Percentiles rank a stretch among this genome's conserved stretches.
Conservation (phyloP, 2,888 invertebrate species). For the Tipula confusa region DNA sequence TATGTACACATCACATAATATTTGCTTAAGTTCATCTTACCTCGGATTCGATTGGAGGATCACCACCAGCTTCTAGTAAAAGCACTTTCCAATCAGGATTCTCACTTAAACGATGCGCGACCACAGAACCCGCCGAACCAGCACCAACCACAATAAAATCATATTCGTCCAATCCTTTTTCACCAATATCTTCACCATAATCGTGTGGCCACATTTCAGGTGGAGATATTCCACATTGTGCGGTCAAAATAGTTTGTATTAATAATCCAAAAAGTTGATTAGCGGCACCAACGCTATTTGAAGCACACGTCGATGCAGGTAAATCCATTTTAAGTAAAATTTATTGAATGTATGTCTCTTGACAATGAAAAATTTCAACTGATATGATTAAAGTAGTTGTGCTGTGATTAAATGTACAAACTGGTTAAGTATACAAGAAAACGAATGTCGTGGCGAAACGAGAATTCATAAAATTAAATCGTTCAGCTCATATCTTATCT, state of each 20-base stretch:
- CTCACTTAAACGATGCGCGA: constrained; percentile 52
- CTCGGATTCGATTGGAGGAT: constrained; percentile 50
- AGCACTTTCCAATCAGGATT: constrained; percentile 49
- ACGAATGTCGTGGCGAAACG: background rate
- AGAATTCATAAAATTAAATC: background rate
- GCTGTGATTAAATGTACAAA: background rate
- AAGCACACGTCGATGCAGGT: constrained; percentile 37
- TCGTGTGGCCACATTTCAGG: constrained; percentile 56
- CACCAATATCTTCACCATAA: constrained; percentile 38
- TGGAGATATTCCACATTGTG: constrained; percentile 56
- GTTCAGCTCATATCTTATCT: background rate
- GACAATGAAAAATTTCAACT: background rate
- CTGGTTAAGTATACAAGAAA: background rate
- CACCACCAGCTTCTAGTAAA: constrained; percentile 53
- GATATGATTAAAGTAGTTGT: background rate
- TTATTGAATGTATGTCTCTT: background rate
- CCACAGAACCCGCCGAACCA: constrained; percentile 52
- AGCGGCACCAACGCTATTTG: constrained; percentile 40
- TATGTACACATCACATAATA: background rate
- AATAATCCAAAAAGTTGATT: constrained; percentile 54
- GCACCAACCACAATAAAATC: constrained; percentile 53
- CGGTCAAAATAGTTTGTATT: constrained; percentile 55
- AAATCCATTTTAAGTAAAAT: background rate
- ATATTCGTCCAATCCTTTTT: constrained; percentile 40
- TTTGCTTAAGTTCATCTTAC: constrained; percentile 36